phyloP scores from a whole-genome alignment of 2,888 invertebrate genomes.

The Drosophila robusta region DNA sequence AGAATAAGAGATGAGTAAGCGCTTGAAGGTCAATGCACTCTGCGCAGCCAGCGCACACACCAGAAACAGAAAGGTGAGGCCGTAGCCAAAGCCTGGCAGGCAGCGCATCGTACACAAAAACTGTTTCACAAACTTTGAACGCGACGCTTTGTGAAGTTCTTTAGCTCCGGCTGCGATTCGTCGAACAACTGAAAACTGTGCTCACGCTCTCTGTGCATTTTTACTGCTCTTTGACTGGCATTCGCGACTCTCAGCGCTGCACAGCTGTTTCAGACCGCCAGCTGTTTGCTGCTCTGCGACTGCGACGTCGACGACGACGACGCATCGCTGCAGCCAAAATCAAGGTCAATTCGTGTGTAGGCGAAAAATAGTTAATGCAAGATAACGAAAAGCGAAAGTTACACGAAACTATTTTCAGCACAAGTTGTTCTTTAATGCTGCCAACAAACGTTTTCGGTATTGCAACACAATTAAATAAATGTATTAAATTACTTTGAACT shows the following conservation, averaged over 20 bases:
- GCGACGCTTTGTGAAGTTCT: conserved; percentile 20
- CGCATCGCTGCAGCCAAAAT: conserved; percentile 17
- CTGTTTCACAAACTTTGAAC: conserved; percentile 10
- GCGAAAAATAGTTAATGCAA: conserved; percentile 18
- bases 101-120: conserved; percentile 55
- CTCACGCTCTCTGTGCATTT: conserved; percentile 37
- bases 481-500: conserved; percentile 40
- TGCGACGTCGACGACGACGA: conserved; percentile 16
- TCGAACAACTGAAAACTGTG: conserved; percentile 24
- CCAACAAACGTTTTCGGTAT: neutral
- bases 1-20: conserved; percentile 10
- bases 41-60: conserved; percentile 45
- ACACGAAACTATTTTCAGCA: neutral
- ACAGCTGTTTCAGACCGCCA: conserved; percentile 42
- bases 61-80: conserved; percentile 70
- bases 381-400: conserved; percentile 34
- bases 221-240: conserved; percentile 27
- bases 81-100: conserved; percentile 66
- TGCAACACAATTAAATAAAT: neutral
- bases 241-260: conserved; percentile 19
- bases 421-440: neutral
- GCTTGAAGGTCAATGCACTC: conserved; percentile 21
- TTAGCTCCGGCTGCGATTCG: conserved; percentile 20
- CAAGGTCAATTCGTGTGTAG: conserved; percentile 45
- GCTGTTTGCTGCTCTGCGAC: conserved; percentile 37